Percentiles rank a stretch among this genome's conserved stretches.
Conservation (phyloP, 2,888 invertebrate genomes). For the Parapristionchus giblindavisi region DNA sequence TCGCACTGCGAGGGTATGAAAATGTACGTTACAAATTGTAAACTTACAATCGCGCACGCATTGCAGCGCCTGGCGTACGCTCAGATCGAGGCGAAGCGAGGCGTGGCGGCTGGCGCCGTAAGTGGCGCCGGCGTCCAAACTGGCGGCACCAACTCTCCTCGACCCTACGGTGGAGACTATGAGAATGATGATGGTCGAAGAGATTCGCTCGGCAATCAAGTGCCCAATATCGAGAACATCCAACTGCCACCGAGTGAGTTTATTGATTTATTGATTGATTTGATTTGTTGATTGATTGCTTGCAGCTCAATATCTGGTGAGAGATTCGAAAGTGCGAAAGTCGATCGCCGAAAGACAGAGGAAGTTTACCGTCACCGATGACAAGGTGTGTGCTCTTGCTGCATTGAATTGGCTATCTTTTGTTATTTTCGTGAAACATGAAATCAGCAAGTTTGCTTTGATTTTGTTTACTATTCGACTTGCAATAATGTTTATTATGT, state of each 20-base stretch:
- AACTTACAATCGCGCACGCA: too few relatives aligned
- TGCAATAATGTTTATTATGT: too few relatives aligned
- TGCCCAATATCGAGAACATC: constrained; percentile 57
- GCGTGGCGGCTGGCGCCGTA: neutral
- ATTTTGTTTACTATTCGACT: too few relatives aligned
- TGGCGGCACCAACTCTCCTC: too few relatives aligned
- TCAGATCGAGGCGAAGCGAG: constrained; percentile 10
- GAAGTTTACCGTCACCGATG: constrained; percentile 3
- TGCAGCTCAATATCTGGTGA: constrained; percentile 48
- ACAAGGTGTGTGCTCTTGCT: constrained; percentile 22
- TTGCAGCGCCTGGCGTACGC: constrained; percentile 26
- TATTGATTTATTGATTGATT: constrained; percentile 40
- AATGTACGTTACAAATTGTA: too few relatives aligned
- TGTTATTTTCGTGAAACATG: neutral
- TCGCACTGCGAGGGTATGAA: too few relatives aligned
- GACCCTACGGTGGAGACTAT: neutral
- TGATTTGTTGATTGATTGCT: neutral
- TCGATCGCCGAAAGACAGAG: constrained; percentile 40
- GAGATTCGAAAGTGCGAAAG: constrained; percentile 43
- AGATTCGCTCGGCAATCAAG: constrained; percentile 26
- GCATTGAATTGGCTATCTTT: too few relatives aligned
- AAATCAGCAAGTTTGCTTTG: too few relatives aligned
- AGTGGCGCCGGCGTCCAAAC: constrained; percentile 1
- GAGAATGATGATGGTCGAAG: neutral
- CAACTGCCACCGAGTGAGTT: constrained; percentile 62